Evolutionary conservation across 2,113 vertebrate genomes (phyloP).

Genomic region (Oryzias curvinotus): DNA sequence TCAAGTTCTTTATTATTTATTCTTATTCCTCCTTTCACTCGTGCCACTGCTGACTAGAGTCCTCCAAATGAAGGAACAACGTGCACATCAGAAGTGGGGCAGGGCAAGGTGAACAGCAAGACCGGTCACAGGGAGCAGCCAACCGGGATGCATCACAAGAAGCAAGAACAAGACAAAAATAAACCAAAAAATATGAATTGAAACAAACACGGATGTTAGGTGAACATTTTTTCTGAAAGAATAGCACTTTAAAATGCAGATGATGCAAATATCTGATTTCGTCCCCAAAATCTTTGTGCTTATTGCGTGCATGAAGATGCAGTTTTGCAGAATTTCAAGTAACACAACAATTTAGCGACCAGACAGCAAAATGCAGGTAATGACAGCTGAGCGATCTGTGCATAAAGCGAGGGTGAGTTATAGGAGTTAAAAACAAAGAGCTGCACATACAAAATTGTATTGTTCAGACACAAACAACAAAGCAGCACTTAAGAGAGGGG

Average conservation of each 20-base stretch:
- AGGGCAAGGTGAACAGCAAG: conserved; percentile 9
- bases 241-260: conserved; percentile 40
- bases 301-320: too few species aligned
- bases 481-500: conserved; percentile 17
- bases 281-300: too few species aligned
- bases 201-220: neutral
- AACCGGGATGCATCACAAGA: conserved; percentile 14
- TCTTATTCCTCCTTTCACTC: conserved; percentile 8
- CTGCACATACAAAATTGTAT: conserved; percentile 25
- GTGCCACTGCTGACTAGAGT: neutral
- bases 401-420: neutral
- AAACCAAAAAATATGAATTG: conserved; percentile 4
- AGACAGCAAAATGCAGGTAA: conserved; percentile 1
- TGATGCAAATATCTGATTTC: neutral
- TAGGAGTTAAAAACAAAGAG: conserved; percentile 5
- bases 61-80: neutral
- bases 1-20: neutral
- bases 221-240: conserved; percentile 23
- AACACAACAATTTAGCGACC: neutral
- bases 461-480: conserved; percentile 30
- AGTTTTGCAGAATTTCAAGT: too few species aligned
- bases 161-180: neutral
- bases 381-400: conserved; percentile 9
- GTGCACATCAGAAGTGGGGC: conserved; percentile 19
- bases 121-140: conserved; percentile 10